A percentile compares a stretch with the other conserved stretches of the same genome.
Evolutionary conservation across 2,888 invertebrate genomes (phyloP).

Genomic region (Laspeyria flexula): DNA sequence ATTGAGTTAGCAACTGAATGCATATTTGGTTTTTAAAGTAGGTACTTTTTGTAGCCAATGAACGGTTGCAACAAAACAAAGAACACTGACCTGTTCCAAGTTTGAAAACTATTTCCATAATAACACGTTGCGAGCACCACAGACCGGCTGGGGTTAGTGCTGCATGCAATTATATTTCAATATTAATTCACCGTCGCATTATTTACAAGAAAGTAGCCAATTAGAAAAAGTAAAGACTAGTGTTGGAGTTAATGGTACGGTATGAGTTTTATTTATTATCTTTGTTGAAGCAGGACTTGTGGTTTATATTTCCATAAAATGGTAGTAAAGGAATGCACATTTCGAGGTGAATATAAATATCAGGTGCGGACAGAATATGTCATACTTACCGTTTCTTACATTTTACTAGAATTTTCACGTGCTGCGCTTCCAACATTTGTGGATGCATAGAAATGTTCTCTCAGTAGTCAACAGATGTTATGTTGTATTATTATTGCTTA

Average conservation of each 20-base stretch:
- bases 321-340: conserved; percentile 41
- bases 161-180: conserved; percentile 75
- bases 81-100: conserved; percentile 65
- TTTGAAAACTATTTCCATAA: conserved; percentile 75
- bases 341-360: conserved; percentile 46
- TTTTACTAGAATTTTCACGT: conserved; percentile 33
- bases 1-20: conserved; percentile 10
- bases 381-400: conserved; percentile 35
- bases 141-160: conserved; percentile 41
- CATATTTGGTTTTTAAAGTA: conserved; percentile 47
- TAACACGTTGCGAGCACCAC: conserved; percentile 61
- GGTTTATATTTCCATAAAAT: conserved; percentile 37
- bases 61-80: conserved; percentile 66
- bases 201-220: conserved; percentile 47
- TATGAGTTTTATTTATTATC: conserved; percentile 17
- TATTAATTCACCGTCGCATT: conserved; percentile 62
- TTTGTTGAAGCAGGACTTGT: conserved; percentile 10
- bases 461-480: background rate
- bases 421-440: conserved; percentile 9
- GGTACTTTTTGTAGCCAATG: conserved; percentile 52
- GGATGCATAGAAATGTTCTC: background rate
- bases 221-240: conserved; percentile 36
- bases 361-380: conserved; percentile 43
- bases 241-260: conserved; percentile 9
- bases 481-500: background rate